These are phyloP conservation scores for rat (Rattus norvegicus) DNA, from an alignment of 2,113 vertebrate genomes.

Conservation along the genomic window GRCr8 NC_086031.1:74685501-74686000, in stretches of 20 bases:
- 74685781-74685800: not conserved
- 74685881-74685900: not conserved
- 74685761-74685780: not conserved
- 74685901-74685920: too few relatives aligned
- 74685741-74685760: not conserved
- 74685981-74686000: not conserved
- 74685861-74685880: not conserved
- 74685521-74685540: not conserved
- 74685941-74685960: not conserved
- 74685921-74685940: not conserved
- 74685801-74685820: not conserved
- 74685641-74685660: not conserved
- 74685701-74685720: not conserved
- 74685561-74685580: not conserved
- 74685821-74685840: not conserved
- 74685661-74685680: not conserved
- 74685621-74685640: too few relatives aligned
- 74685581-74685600: not conserved
- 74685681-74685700: not conserved
- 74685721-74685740: not conserved
- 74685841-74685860: not conserved
- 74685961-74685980: not conserved
- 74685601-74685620: not conserved
- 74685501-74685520: not conserved
- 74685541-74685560: not conserved